A percentile compares a stretch with the other conserved stretches of the same genome.
Evolutionary conservation across 37 sponge, comb jelly and placozoan species (phyloP).

Genomic region (Cladorhizidae sp.): DNA sequence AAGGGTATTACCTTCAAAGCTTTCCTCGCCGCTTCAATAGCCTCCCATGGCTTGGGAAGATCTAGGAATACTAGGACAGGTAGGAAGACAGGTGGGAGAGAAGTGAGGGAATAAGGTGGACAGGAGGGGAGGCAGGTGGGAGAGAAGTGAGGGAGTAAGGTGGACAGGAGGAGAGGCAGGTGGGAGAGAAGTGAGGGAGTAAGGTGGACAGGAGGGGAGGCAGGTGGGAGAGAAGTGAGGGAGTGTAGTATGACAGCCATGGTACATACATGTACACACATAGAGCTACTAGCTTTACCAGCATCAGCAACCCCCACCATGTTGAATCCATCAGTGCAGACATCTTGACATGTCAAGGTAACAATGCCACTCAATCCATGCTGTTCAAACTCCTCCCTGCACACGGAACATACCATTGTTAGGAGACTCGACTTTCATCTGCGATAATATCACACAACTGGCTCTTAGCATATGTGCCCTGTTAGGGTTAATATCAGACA

Average conservation of each 20-base stretch:
- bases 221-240: neutral
- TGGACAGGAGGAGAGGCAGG: too few relatives aligned
- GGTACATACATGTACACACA: too few relatives aligned
- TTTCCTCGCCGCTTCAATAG: slow-evolving; percentile 57
- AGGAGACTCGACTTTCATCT: too few relatives aligned
- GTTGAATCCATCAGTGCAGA: slow-evolving; percentile 90
- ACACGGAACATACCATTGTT: neutral
- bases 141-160: too few relatives aligned
- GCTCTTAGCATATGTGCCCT: too few relatives aligned
- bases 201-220: neutral
- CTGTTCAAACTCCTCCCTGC: slow-evolving; percentile 77
- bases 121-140: too few relatives aligned
- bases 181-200: neutral
- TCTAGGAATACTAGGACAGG: slow-evolving; percentile 80
- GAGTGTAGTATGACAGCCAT: neutral
- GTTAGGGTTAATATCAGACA: too few relatives aligned
- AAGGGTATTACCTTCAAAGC: slow-evolving; percentile 59
- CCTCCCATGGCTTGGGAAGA: slow-evolving; percentile 92
- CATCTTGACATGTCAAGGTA: slow-evolving; percentile 81
- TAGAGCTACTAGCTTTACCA: slow-evolving; percentile 22
- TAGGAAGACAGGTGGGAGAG: neutral
- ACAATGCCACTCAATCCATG: slow-evolving; percentile 87
- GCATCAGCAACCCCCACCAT: slow-evolving; percentile 81
- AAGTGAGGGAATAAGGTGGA: too few relatives aligned
- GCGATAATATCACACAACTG: too few relatives aligned